Evolutionary conservation across 2,113 vertebrate species (phyloP).

Genomic region (Monopterus albus): DNA sequence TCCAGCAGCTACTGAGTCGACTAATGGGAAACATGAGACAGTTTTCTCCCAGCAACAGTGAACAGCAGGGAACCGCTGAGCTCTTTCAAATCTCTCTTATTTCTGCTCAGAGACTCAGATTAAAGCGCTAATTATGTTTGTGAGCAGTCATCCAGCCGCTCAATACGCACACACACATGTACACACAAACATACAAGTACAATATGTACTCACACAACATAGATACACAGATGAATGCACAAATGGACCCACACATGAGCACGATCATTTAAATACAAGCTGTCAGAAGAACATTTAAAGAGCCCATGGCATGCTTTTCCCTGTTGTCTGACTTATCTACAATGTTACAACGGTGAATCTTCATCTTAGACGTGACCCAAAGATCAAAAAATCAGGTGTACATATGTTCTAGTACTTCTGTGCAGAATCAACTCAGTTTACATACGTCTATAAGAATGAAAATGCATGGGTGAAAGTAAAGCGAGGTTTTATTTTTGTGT

Average conservation of each 20-base stretch:
- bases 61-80: slow-evolving; percentile 39
- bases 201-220: neutral
- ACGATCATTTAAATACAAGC: neutral
- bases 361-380: too few relatives aligned
- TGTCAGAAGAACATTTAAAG: too few relatives aligned
- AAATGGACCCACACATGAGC: neutral
- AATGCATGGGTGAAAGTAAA: too few relatives aligned
- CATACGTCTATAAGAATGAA: too few relatives aligned
- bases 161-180: slow-evolving; percentile 1
- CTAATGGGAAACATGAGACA: slow-evolving; percentile 58
- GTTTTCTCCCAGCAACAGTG: slow-evolving; percentile 33
- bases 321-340: too few relatives aligned
- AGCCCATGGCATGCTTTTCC: too few relatives aligned
- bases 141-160: slow-evolving; percentile 10
- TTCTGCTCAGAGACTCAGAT: slow-evolving; percentile 51
- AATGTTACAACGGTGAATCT: too few relatives aligned
- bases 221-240: neutral
- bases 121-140: slow-evolving; percentile 65
- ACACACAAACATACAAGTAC: slow-evolving; percentile 8
- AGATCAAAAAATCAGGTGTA: too few relatives aligned
- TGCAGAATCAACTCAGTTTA: too few relatives aligned
- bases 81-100: slow-evolving; percentile 38
- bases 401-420: too few relatives aligned
- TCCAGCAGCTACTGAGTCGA: slow-evolving; percentile 42
- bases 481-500: too few relatives aligned